Evolutionary conservation across 2,113 vertebrate species (phyloP).

Genomic region (Ranitomeya imitator): DNA sequence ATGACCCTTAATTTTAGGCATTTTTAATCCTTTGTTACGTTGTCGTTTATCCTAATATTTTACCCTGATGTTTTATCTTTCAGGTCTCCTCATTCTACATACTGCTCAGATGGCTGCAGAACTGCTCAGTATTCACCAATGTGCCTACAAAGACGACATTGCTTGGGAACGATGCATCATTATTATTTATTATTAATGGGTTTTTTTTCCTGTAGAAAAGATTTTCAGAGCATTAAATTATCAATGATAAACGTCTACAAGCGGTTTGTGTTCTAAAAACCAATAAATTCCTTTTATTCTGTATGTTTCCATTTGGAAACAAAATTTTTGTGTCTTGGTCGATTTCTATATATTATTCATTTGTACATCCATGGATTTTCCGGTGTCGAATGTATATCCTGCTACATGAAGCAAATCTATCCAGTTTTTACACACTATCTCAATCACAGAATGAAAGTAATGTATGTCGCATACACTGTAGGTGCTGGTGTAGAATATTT

Average conservation of each 20-base stretch:
- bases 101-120: constrained; percentile 9
- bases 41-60: background rate
- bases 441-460: background rate
- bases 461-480: background rate
- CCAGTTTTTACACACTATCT: background rate
- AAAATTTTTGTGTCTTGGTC: background rate
- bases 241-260: background rate
- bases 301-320: constrained; percentile 21
- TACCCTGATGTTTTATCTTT: background rate
- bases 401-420: background rate
- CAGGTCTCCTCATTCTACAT: constrained; percentile 35
- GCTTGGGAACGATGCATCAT: constrained; percentile 18
- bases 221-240: constrained; percentile 8
- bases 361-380: background rate
- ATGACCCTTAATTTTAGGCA: background rate
- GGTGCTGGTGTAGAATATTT: background rate
- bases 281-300: constrained; percentile 4
- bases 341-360: background rate
- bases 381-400: background rate
- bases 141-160: constrained; percentile 39
- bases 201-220: constrained; percentile 12
- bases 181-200: background rate
- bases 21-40: background rate
- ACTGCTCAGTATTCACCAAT: constrained; percentile 35
- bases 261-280: constrained; percentile 21